Conservation (phyloP, 2,797 vertebrate genomes). For the Sciurus vulgaris region DNA sequence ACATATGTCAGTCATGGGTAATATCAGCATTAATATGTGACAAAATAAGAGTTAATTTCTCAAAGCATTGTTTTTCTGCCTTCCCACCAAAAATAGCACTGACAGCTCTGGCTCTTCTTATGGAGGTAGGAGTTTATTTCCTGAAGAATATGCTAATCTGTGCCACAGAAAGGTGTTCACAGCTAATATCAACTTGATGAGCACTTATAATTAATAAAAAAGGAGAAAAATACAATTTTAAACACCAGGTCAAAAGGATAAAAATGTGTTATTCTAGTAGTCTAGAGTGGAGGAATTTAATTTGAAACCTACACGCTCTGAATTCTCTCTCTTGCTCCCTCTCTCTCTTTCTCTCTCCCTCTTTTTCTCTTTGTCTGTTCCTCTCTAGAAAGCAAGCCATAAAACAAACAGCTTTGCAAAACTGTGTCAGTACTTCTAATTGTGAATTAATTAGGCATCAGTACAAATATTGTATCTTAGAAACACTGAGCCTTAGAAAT, state of each 20-base stretch:
- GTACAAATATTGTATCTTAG: slow-evolving; percentile 12
- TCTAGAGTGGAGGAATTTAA: neutral
- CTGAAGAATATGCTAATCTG: neutral
- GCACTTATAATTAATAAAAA: neutral
- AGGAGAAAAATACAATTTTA: neutral
- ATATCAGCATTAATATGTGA: neutral
- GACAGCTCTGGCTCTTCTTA: neutral
- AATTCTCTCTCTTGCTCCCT: neutral
- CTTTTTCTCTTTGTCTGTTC: neutral
- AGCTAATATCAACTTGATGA: neutral
- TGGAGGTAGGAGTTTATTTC: neutral
- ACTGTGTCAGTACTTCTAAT: neutral
- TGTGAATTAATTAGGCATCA: slow-evolving; percentile 48
- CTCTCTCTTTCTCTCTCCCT: neutral
- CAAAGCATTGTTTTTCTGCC: neutral
- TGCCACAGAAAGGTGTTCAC: neutral
- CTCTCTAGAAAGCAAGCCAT: neutral
- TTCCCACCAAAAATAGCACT: neutral
- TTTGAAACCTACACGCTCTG: neutral
- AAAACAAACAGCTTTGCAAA: neutral
- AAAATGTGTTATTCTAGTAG: neutral
- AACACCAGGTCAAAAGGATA: neutral
- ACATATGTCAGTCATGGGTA: neutral
- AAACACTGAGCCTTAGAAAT: neutral
- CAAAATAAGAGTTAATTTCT: neutral